Evolutionary conservation across 1,140 invertebrate species (phyloP).

Genomic region (Pygmarrhopalites habei): DNA sequence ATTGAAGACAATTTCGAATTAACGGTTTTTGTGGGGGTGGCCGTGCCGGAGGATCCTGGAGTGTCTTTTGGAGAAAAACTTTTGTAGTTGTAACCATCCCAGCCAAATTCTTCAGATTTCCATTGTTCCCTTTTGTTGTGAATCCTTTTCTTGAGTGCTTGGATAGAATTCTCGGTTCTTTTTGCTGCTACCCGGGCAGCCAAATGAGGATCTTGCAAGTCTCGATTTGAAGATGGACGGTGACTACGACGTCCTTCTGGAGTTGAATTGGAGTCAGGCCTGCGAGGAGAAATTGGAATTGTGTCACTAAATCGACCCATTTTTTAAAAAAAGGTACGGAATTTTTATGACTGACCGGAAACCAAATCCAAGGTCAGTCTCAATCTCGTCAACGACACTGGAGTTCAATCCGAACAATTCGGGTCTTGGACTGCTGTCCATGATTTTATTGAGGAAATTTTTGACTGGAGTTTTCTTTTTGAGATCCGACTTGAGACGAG

Average conservation of each 20-base stretch:
- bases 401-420: not conserved
- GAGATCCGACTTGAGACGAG: not conserved
- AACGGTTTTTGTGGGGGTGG: not conserved
- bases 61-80: not conserved
- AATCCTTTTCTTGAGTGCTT: slow-evolving; percentile 2
- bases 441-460: not conserved
- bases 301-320: too few species aligned
- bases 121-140: slow-evolving; percentile 2
- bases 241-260: too few species aligned
- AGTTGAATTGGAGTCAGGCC: too few species aligned
- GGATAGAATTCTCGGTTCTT: not conserved
- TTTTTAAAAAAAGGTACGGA: too few species aligned
- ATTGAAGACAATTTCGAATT: not conserved
- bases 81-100: slow-evolving; percentile 4
- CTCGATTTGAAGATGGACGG: too few species aligned
- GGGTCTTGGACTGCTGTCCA: not conserved
- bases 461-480: not conserved
- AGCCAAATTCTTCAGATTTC: not conserved
- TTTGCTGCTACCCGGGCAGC: not conserved
- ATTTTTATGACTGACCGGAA: too few species aligned
- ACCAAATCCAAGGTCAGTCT: not conserved
- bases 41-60: too few species aligned
- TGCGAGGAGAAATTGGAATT: too few species aligned
- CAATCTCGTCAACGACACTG: not conserved
- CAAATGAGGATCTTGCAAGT: not conserved